Evolutionary conservation across 2,888 invertebrate genomes (phyloP).

Genomic region (Arctia plantaginis): DNA sequence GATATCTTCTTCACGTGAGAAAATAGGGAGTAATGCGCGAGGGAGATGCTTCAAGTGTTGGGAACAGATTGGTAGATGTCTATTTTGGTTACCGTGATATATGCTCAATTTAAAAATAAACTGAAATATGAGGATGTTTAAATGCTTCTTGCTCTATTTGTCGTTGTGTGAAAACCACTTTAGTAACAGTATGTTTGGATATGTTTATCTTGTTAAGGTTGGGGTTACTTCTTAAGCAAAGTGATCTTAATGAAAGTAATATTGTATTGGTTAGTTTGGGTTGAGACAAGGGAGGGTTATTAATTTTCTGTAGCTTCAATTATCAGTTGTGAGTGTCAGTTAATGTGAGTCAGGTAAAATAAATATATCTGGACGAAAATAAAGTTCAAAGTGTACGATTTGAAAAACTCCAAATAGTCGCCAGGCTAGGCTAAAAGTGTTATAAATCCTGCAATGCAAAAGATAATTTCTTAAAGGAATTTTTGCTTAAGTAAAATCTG

Average conservation of each 20-base stretch:
- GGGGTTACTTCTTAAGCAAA: conserved; percentile 26
- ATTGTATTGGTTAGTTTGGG: neutral
- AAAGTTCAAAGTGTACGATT: no score
- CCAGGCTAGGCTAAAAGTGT: no score
- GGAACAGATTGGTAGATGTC: conserved; percentile 53
- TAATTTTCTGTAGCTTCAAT: neutral
- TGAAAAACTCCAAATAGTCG: no score
- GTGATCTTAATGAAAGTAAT: neutral
- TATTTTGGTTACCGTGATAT: conserved; percentile 53
- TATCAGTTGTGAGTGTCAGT: neutral
- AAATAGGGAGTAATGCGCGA: conserved; percentile 63
- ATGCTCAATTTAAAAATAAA: conserved; percentile 48
- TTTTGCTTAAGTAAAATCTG: no score
- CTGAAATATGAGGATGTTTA: conserved; percentile 51
- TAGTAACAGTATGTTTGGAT: conserved; percentile 40
- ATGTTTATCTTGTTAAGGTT: conserved; percentile 36
- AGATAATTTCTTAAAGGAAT: no score
- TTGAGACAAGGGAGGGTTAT: neutral
- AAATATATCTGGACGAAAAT: neutral
- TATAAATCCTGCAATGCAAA: no score
- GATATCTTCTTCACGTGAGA: conserved; percentile 71
- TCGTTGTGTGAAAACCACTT: conserved; percentile 46
- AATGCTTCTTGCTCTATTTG: conserved; percentile 40
- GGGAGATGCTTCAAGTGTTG: conserved; percentile 52
- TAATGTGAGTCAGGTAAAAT: neutral